Percentiles rank a stretch among this genome's conserved stretches.
Conservation (phyloP, 2,113 vertebrate species). For the Seriola aureovittata region DNA sequence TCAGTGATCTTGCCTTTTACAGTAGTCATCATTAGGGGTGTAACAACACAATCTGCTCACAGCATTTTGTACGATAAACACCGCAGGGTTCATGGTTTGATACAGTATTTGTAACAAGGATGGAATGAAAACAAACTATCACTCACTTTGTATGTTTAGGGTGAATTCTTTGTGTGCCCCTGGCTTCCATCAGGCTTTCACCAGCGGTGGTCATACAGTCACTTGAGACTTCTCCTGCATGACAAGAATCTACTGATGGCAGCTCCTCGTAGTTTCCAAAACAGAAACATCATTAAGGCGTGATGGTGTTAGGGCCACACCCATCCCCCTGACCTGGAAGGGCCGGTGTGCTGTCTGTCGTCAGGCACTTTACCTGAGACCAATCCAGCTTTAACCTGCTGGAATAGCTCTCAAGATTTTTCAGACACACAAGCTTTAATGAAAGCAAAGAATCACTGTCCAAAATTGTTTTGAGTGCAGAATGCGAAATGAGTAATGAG, state of each 20-base stretch:
- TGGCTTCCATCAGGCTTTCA: no score
- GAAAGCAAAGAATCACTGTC: background rate
- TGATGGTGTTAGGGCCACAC: background rate
- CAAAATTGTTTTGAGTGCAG: background rate
- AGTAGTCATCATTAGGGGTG: background rate
- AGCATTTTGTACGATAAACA: background rate
- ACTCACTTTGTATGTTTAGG: no score
- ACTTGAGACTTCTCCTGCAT: background rate
- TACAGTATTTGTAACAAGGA: background rate
- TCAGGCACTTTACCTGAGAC: background rate
- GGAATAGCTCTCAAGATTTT: background rate
- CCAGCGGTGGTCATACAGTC: no score
- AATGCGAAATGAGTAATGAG: background rate
- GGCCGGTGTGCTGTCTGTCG: background rate
- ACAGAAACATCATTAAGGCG: background rate
- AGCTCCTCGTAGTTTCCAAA: background rate
- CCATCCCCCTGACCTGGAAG: background rate
- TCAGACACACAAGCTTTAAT: background rate
- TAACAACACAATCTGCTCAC: background rate
- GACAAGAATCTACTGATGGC: background rate
- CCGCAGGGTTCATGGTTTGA: background rate
- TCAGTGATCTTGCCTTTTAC: background rate
- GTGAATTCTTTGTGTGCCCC: no score
- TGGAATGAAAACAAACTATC: no score
- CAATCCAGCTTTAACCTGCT: background rate